Evolutionary conservation across 1,140 invertebrate species (phyloP).

Genomic region (Solenopsis fugax): DNA sequence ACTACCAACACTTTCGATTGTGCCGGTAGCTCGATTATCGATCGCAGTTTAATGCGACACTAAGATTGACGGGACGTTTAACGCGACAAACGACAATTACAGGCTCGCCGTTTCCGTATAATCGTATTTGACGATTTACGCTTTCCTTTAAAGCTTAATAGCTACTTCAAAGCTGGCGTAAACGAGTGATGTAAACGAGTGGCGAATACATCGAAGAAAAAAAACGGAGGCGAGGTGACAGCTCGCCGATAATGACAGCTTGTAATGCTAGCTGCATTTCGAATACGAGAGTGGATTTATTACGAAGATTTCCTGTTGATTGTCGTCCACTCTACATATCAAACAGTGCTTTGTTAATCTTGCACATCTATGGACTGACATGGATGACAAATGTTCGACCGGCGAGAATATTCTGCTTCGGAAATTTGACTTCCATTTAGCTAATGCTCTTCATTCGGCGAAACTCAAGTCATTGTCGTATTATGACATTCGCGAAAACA

Average conservation of each 20-base stretch:
- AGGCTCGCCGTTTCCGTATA: not conserved
- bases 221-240: not conserved
- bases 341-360: conserved; percentile 65
- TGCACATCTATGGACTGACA: conserved; percentile 65
- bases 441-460: conserved; percentile 78
- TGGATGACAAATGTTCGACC: conserved; percentile 76
- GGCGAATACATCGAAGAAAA: not conserved
- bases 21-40: not conserved
- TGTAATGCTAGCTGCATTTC: conserved; percentile 2
- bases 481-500: not conserved
- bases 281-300: conserved; percentile 3
- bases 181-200: not conserved
- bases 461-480: conserved; percentile 57
- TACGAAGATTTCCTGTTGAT: conserved; percentile 14
- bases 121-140: conserved; percentile 11
- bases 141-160: not conserved
- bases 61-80: conserved; percentile 30
- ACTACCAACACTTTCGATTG: conserved; percentile 43
- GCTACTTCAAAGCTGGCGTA: not conserved
- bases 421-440: conserved; percentile 80
- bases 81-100: conserved; percentile 19
- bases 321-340: conserved; percentile 25
- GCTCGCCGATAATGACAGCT: conserved; percentile 9
- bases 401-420: conserved; percentile 78
- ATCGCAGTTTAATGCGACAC: not conserved